Evolutionary conservation across 2,113 vertebrate genomes (phyloP).

Genomic region (Proterorhinus semilunaris): DNA sequence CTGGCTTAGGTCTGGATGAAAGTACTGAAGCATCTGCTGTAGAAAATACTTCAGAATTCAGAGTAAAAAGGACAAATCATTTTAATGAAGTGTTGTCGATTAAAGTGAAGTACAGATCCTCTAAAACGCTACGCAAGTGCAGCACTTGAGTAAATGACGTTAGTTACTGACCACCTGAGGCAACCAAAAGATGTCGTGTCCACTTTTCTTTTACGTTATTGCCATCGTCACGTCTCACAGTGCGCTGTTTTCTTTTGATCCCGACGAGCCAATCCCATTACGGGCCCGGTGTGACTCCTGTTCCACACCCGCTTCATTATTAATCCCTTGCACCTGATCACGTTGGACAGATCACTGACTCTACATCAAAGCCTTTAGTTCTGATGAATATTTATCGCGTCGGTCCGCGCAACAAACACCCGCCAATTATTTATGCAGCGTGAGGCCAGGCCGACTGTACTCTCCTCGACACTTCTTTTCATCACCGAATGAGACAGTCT

Average conservation of each 20-base stretch:
- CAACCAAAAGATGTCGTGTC: too few relatives aligned
- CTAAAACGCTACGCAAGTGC: too few relatives aligned
- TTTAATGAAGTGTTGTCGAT: too few relatives aligned
- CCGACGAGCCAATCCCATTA: background rate
- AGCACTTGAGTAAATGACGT: too few relatives aligned
- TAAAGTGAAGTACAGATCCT: too few relatives aligned
- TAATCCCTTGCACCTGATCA: background rate
- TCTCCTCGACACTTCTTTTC: background rate
- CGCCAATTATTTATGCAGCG: background rate
- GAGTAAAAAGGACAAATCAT: too few relatives aligned
- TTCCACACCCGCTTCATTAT: background rate
- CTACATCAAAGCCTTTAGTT: conserved; percentile 13
- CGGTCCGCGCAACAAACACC: background rate
- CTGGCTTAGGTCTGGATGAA: background rate
- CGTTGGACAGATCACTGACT: conserved; percentile 1
- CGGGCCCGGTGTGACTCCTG: background rate
- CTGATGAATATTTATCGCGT: background rate
- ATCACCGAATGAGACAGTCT: background rate
- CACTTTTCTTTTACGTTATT: too few relatives aligned
- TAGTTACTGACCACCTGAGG: too few relatives aligned
- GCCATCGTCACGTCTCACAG: too few relatives aligned
- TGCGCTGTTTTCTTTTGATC: background rate
- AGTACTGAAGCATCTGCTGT: too few relatives aligned
- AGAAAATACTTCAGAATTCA: too few relatives aligned
- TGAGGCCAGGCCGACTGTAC: background rate